Percentiles rank a stretch among this genome's conserved stretches.
phyloP scores from a whole-genome alignment of 2,888 invertebrate species.

The Lithophane socia region DNA sequence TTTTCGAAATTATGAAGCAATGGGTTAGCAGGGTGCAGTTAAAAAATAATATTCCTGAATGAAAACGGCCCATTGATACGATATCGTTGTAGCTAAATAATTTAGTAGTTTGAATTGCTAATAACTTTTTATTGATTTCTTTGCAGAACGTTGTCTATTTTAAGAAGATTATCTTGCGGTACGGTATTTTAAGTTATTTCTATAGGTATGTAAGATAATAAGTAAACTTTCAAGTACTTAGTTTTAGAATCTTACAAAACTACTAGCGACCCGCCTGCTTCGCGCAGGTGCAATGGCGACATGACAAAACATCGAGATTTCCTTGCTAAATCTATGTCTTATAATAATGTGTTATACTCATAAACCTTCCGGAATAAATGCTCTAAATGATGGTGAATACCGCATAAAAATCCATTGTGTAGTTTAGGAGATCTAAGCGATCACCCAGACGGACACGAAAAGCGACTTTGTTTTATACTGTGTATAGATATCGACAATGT shows the following conservation, averaged over 20 bases:
- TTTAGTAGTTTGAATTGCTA: conserved; percentile 1
- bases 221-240: neutral
- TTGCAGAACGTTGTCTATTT: conserved; percentile 34
- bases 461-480: neutral
- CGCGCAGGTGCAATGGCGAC: neutral
- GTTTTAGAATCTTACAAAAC: neutral
- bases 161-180: conserved; percentile 6
- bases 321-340: neutral
- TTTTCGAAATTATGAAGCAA: too few species aligned
- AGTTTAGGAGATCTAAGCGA: neutral
- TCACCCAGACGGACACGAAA: neutral
- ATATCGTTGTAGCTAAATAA: neutral
- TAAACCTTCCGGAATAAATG: neutral
- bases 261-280: neutral
- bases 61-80: neutral
- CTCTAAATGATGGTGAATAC: neutral
- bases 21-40: too few species aligned
- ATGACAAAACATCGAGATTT: neutral
- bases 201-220: conserved; percentile 24
- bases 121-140: neutral
- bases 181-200: conserved; percentile 17
- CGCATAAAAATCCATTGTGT: neutral
- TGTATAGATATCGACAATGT: neutral
- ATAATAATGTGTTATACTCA: neutral
- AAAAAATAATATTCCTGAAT: neutral